Base-by-base conservation (phyloP, 2,888 invertebrate species). In the Stomorhina lunata region DNA sequence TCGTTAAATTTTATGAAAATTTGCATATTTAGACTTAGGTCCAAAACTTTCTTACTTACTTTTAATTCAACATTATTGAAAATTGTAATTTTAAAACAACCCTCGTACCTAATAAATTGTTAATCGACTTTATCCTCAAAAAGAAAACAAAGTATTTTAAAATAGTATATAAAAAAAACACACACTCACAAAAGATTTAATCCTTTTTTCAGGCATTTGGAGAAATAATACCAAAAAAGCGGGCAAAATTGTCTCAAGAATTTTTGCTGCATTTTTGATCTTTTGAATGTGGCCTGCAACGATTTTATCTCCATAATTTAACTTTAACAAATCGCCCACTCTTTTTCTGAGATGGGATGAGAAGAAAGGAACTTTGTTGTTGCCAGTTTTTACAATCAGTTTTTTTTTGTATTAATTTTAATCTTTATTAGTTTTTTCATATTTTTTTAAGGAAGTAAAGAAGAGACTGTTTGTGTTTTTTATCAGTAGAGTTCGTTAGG, bases 401-500 rank as follows among this genome's bases (percentile, higher is more conserved):
- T 7, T 37, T n/a, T n/a, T n/a, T 45, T 45, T 20, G 32, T 55
- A 29, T n/a, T 55, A 57, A 32, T 55, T 29, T 65, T 65, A 37
- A 57, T 71, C 45, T 34, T 27, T 66, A 48, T 17, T 25, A 27
- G 17, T 61, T 40, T 25, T 66, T 6, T 20, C 45, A 12, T 12
- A 29, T 15, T 55, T 50, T 71, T 69, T 20, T 57, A 20, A 61
- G 61, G 55, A 55, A 71, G 63, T 65, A 53, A 40, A 63, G 29
- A 45, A n/a, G 20, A 48, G 20, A 29, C 37, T 22, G 10, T 50
- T n/a, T n/a, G n/a, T n/a, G n/a, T n/a, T 3, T 65, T 65, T 61
- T 80, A 80, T 73, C 72, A 72, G 65, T 43, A 50, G 40, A 80
- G 66, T 66, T 73, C 66, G 29, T 73, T 73, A 43, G 34, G 43